phyloP scores from a whole-genome alignment of 2,113 vertebrate species.

The Antigone vipio region DNA sequence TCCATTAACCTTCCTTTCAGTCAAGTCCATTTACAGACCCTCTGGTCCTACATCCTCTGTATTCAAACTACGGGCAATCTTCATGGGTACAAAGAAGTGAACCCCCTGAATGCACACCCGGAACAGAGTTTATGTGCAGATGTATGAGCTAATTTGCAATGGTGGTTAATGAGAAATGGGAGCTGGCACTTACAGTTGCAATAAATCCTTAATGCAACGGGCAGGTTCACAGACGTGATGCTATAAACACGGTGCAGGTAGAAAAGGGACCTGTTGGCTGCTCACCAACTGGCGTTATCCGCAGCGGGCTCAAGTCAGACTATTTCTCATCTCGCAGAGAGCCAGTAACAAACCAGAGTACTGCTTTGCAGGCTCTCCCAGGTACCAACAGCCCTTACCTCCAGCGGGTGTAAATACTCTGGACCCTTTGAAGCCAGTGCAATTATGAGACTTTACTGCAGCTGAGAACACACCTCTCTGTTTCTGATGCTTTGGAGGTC shows the following conservation, averaged over 20 bases:
- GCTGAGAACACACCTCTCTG: background rate
- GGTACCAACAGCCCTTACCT: background rate
- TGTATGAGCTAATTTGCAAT: background rate
- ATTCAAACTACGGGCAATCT: background rate
- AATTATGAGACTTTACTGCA: background rate
- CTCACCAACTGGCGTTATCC: background rate
- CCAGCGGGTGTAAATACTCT: background rate
- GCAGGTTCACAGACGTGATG: fast-evolving
- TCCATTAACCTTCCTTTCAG: background rate
- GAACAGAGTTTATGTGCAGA: background rate
- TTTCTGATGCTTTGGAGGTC: background rate
- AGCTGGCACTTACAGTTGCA: background rate
- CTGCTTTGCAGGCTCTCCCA: background rate
- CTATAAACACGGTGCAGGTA: background rate
- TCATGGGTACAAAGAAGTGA: background rate
- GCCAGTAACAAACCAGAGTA: background rate
- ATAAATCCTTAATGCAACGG: background rate
- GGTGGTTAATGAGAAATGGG: background rate
- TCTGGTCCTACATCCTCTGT: background rate
- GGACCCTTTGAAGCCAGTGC: background rate
- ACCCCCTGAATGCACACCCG: fast-evolving
- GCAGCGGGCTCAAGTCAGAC: background rate
- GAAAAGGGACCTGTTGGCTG: background rate
- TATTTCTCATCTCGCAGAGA: background rate
- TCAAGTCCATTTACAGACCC: background rate